Percentiles rank a stretch among this genome's conserved stretches.
These are phyloP conservation scores for Sinocyclocheilus maitianheensis DNA, from an alignment of 2,113 vertebrate species.

Conservation along the genomic window DNA sequence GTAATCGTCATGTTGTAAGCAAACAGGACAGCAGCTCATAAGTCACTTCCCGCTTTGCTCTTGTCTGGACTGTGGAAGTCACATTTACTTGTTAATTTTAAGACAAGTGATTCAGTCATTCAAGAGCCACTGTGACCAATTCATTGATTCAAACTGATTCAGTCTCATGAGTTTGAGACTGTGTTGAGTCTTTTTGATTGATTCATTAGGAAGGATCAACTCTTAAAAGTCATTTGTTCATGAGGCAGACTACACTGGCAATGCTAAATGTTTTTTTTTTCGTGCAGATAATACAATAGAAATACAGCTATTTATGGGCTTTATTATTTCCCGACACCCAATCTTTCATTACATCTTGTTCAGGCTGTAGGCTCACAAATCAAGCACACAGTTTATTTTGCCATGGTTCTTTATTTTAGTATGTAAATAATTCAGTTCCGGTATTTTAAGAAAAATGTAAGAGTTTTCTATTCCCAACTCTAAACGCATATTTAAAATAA, in stretches of 20 bases:
- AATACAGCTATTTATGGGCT: background rate
- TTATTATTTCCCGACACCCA: background rate
- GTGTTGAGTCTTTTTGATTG: background rate
- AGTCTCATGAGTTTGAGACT: background rate
- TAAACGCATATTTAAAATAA: background rate
- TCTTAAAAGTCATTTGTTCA: background rate
- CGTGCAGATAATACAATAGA: background rate
- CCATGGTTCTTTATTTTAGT: background rate
- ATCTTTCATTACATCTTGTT: background rate
- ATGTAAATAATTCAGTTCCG: background rate
- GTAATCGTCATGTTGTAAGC: conserved; percentile 39
- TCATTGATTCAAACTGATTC: background rate
- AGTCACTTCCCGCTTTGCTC: conserved; percentile 20
- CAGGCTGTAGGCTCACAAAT: background rate
- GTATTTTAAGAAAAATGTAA: background rate
- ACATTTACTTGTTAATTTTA: background rate
- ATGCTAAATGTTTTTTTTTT: background rate
- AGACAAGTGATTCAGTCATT: background rate
- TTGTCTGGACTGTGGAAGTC: conserved; percentile 32
- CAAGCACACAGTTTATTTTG: background rate
- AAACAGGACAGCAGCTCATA: conserved; percentile 36
- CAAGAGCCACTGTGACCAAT: background rate
- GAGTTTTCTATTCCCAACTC: background rate
- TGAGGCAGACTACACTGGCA: background rate
- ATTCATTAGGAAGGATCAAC: background rate